Evolutionary conservation across 2,113 vertebrate genomes (phyloP).

Genomic region (Lampris megalopsis): DNA sequence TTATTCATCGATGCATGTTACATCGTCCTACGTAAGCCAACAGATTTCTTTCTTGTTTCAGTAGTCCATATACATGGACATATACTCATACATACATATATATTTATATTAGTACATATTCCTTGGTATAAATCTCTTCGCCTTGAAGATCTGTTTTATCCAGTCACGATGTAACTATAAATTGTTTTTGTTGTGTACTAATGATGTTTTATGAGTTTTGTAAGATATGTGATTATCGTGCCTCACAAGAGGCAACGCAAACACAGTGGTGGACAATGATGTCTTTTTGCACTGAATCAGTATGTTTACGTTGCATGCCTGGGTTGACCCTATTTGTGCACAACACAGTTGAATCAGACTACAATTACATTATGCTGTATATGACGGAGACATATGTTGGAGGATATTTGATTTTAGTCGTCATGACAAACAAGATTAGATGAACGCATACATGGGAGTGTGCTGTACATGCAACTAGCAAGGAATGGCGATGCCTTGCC

Average conservation of each 20-base stretch:
- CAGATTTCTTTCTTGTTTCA: constrained; percentile 42
- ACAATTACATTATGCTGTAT: constrained; percentile 31
- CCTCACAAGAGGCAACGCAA: constrained; percentile 47
- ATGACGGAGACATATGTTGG: constrained; percentile 16
- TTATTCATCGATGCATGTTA: constrained; percentile 76
- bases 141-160: constrained; percentile 33
- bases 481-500: not conserved
- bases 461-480: not conserved
- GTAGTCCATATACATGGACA: constrained; percentile 30
- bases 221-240: not conserved
- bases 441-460: constrained; percentile 1
- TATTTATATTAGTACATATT: constrained; percentile 10
- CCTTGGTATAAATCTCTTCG: not conserved
- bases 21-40: constrained; percentile 67
- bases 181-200: no score
- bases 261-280: constrained; percentile 25
- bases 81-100: constrained; percentile 64
- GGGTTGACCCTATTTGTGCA: constrained; percentile 21
- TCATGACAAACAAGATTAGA: constrained; percentile 15
- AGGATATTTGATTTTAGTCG: constrained; percentile 10
- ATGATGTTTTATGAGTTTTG: no score
- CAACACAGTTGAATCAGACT: constrained; percentile 20
- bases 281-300: constrained; percentile 52
- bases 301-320: constrained; percentile 49
- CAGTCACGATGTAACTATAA: no score